These are phyloP conservation scores for Morpho helenor DNA, from an alignment of 2,888 invertebrate species.

Conservation along the genomic window DNA sequence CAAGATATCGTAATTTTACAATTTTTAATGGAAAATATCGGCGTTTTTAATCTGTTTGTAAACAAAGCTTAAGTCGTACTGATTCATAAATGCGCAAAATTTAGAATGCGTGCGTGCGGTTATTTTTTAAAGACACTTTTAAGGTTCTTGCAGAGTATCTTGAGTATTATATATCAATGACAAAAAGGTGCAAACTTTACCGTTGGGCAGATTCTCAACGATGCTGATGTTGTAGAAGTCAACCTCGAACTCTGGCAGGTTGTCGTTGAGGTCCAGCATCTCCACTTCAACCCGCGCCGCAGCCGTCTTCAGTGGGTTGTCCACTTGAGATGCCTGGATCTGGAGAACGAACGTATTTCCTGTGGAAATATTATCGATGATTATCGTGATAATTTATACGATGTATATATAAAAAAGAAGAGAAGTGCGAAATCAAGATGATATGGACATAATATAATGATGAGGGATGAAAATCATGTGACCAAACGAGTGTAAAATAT, in stretches of 20 bases:
- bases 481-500: too few species aligned
- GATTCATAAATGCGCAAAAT: neutral
- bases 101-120: conserved; percentile 12
- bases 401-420: neutral
- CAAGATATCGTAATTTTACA: too few species aligned
- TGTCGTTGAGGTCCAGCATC: conserved; percentile 89
- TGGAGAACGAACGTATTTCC: conserved; percentile 87
- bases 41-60: too few species aligned
- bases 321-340: conserved; percentile 88
- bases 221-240: conserved; percentile 95
- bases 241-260: conserved; percentile 92
- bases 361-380: conserved; percentile 33
- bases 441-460: too few species aligned
- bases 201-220: conserved; percentile 93
- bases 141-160: too few species aligned
- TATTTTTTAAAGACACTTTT: neutral
- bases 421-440: too few species aligned
- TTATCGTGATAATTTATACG: neutral
- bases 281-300: conserved; percentile 86
- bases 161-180: neutral
- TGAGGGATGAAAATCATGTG: too few species aligned
- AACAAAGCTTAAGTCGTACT: too few species aligned
- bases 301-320: conserved; percentile 87
- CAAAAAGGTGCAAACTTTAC: conserved; percentile 46
- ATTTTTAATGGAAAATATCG: too few species aligned